phyloP scores from a whole-genome alignment of 1,140 invertebrate genomes.

The Linepithema humile region DNA sequence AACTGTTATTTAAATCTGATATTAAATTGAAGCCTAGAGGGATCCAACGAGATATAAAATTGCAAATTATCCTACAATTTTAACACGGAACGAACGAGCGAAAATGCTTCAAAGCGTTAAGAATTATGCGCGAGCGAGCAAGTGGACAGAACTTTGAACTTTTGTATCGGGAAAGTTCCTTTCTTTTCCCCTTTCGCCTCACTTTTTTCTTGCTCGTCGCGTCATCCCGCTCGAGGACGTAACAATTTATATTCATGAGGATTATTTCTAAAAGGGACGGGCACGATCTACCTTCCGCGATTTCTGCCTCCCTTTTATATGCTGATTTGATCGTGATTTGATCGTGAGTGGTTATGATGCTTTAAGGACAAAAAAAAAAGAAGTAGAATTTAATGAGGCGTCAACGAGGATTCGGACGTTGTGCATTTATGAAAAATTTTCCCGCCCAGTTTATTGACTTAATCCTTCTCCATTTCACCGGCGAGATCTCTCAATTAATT shows the following conservation, averaged over 20 bases:
- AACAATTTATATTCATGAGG: slow-evolving; percentile 74
- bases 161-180: slow-evolving; percentile 59
- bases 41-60: slow-evolving; percentile 26
- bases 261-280: slow-evolving; percentile 61
- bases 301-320: slow-evolving; percentile 48
- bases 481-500: slow-evolving; percentile 46
- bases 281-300: slow-evolving; percentile 36
- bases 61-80: slow-evolving; percentile 33
- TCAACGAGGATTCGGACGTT: slow-evolving; percentile 55
- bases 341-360: slow-evolving; percentile 62
- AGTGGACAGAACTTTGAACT: slow-evolving; percentile 59
- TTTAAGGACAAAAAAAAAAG: slow-evolving; percentile 56
- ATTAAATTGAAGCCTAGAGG: neutral
- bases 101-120: slow-evolving; percentile 41
- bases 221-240: slow-evolving; percentile 52
- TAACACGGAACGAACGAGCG: slow-evolving; percentile 2
- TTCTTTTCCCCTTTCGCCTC: slow-evolving; percentile 32
- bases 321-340: slow-evolving; percentile 65
- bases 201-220: slow-evolving; percentile 45
- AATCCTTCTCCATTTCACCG: slow-evolving; percentile 1
- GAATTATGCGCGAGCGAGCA: slow-evolving; percentile 46
- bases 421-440: slow-evolving; percentile 50
- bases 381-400: slow-evolving; percentile 66
- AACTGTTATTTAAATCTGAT: slow-evolving; percentile 17
- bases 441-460: slow-evolving; percentile 9